Percentiles rank a stretch among this genome's conserved stretches.
phyloP scores from a whole-genome alignment of 2,113 vertebrate genomes.

The Callocephalon fimbriatum region DNA sequence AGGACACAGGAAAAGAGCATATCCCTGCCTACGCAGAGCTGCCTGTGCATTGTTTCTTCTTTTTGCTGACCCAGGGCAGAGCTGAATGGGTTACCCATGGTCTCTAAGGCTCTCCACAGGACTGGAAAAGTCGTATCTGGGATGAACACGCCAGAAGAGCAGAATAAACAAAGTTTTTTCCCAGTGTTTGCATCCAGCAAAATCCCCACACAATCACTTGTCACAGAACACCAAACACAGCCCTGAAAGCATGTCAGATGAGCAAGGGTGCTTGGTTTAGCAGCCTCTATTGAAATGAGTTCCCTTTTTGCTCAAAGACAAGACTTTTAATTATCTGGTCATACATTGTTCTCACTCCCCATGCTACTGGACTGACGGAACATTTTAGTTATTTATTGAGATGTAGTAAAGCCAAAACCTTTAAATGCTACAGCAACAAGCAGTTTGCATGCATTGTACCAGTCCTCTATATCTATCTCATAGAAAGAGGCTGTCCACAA shows the following conservation, averaged over 20 bases:
- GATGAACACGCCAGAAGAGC: not conserved
- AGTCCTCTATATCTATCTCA: not conserved
- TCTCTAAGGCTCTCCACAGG: not conserved
- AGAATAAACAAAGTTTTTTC: not conserved
- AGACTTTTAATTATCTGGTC: slow-evolving; percentile 13
- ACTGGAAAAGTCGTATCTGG: not conserved
- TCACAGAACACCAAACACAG: not conserved
- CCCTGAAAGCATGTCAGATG: not conserved
- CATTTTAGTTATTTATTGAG: not conserved
- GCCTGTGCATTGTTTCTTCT: not conserved
- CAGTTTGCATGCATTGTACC: not conserved
- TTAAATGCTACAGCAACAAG: not conserved
- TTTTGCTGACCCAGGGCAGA: not conserved
- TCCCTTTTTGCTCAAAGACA: not conserved
- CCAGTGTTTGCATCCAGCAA: not conserved
- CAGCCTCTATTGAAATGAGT: not conserved
- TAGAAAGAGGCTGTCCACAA: not conserved
- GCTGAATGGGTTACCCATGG: not conserved
- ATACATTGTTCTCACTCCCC: slow-evolving; percentile 23
- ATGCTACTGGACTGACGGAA: not conserved
- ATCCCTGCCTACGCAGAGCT: not conserved
- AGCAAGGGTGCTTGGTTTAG: not conserved
- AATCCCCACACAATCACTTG: not conserved
- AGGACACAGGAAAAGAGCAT: not conserved
- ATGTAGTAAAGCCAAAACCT: not conserved